Evolutionary conservation across 2,113 vertebrate genomes (phyloP).

Genomic region (Apistogramma diplotaenia): DNA sequence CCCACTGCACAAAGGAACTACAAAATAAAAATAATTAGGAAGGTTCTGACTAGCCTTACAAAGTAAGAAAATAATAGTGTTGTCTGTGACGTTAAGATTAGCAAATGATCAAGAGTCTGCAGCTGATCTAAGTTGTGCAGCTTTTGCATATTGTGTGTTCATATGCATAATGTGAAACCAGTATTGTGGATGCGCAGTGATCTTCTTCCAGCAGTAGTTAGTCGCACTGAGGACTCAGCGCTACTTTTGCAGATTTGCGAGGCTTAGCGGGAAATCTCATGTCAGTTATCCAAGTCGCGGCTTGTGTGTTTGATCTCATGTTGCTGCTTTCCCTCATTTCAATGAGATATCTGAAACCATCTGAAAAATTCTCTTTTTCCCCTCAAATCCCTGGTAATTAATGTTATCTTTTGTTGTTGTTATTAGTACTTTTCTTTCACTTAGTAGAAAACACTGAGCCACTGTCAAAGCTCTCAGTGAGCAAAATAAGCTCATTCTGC

Average conservation of each 20-base stretch:
- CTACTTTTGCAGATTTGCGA: slow-evolving; percentile 34
- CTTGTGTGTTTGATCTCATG: slow-evolving; percentile 29
- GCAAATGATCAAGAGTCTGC: neutral
- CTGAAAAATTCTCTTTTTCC: neutral
- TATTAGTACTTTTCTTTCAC: neutral
- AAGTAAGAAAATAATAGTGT: neutral
- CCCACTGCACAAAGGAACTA: neutral
- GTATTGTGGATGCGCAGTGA: slow-evolving; percentile 21
- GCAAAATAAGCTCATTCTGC: neutral
- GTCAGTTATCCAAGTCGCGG: neutral
- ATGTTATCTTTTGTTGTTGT: neutral
- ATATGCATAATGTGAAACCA: slow-evolving; percentile 20
- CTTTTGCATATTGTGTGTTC: slow-evolving; percentile 1
- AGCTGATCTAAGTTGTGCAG: neutral
- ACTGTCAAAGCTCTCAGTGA: neutral
- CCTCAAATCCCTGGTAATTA: slow-evolving; percentile 14
- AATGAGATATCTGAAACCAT: slow-evolving; percentile 13
- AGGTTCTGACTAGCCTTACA: neutral
- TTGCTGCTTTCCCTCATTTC: slow-evolving; percentile 17
- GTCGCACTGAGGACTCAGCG: neutral
- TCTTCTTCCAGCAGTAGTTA: slow-evolving; percentile 15
- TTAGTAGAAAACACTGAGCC: neutral
- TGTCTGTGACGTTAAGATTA: neutral
- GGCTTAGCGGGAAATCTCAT: slow-evolving; percentile 34
- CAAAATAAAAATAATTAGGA: neutral